Evolutionary conservation across 2,888 invertebrate genomes (phyloP).

Genomic region (Notocelia uddmanniana): DNA sequence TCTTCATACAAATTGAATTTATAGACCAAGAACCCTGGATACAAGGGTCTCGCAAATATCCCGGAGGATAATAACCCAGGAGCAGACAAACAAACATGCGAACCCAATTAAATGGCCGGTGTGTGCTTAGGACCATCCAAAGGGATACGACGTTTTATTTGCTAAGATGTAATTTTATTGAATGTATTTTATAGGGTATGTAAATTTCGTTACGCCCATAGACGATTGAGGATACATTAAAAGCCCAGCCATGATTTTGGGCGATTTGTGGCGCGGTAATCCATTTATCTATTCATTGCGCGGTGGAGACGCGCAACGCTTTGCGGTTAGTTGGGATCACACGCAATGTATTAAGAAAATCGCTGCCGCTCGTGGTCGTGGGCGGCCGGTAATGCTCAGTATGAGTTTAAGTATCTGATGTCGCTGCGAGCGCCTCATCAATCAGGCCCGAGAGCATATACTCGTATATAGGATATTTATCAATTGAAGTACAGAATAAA

Average conservation of each 20-base stretch:
- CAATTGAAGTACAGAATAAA: not conserved
- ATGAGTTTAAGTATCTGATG: constrained; percentile 11
- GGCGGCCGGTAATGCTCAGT: no score
- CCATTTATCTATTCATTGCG: no score
- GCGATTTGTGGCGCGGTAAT: no score
- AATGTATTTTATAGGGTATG: constrained; percentile 35
- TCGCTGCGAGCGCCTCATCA: not conserved
- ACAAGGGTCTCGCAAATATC: constrained; percentile 52
- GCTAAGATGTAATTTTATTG: constrained; percentile 47
- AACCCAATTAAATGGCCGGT: constrained; percentile 54
- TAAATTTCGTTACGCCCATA: constrained; percentile 30
- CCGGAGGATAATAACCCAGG: constrained; percentile 51
- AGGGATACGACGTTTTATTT: constrained; percentile 46
- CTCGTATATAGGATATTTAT: constrained; percentile 7
- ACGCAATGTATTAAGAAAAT: no score
- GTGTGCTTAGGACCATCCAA: constrained; percentile 53
- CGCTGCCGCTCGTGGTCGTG: no score
- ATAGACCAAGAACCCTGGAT: constrained; percentile 47
- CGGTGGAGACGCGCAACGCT: no score
- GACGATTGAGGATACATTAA: constrained; percentile 14
- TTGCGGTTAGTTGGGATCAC: no score
- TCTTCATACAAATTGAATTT: constrained; percentile 50
- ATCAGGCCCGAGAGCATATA: not conserved
- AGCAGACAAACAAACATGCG: constrained; percentile 51
- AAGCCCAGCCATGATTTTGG: no score